Conservation (phyloP, 2,797 vertebrate genomes). For the Aratinga solstitialis region DNA sequence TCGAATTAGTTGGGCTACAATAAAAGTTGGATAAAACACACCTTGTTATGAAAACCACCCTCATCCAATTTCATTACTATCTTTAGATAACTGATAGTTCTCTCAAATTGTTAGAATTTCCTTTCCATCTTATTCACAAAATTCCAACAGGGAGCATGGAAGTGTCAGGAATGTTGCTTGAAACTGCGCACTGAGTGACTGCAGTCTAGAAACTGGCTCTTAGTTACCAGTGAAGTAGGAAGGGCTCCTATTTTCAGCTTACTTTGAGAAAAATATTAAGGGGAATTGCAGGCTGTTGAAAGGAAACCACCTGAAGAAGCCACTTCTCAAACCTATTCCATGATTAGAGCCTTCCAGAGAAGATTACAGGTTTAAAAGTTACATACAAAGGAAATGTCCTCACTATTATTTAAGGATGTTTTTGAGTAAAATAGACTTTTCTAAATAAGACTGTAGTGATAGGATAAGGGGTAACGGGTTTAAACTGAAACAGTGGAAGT, state of each 20-base stretch:
- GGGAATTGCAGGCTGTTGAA: not conserved
- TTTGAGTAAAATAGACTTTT: slow-evolving; percentile 44
- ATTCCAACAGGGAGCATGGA: not conserved
- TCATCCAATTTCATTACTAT: slow-evolving; percentile 2
- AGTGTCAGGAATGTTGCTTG: not conserved
- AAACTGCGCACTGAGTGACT: not conserved
- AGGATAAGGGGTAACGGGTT: not conserved
- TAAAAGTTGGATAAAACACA: not conserved
- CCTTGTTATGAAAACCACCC: slow-evolving; percentile 20
- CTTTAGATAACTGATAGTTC: not conserved
- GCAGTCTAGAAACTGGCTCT: not conserved
- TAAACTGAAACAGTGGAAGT: not conserved
- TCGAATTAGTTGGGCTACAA: not conserved
- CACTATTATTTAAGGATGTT: slow-evolving; percentile 34
- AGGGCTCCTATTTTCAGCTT: not conserved
- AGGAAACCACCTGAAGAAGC: not conserved
- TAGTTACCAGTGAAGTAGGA: not conserved
- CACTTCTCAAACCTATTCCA: not conserved
- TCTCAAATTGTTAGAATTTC: slow-evolving; percentile 32
- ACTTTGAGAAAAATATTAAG: not conserved
- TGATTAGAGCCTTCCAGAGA: slow-evolving; percentile 16
- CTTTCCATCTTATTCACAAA: not conserved
- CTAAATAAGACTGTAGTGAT: not conserved
- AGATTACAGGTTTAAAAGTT: slow-evolving; percentile 42
- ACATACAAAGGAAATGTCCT: slow-evolving; percentile 33